phyloP scores from a whole-genome alignment of 2,797 vertebrate species.

The Cossypha dichroa region DNA sequence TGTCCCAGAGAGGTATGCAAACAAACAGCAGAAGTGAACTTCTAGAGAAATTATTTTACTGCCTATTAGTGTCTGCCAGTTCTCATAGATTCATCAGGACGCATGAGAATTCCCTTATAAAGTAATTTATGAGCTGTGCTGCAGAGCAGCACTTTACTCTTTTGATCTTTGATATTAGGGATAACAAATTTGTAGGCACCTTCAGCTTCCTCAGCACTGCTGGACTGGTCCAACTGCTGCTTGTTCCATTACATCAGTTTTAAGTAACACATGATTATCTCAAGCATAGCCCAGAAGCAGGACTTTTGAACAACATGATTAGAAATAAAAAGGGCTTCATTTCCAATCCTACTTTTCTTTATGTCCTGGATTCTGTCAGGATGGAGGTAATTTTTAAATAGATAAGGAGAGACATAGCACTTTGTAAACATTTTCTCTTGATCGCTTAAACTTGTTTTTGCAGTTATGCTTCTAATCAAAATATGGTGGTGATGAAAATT shows the following conservation, averaged over 20 bases:
- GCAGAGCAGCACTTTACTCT: neutral
- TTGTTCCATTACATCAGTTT: neutral
- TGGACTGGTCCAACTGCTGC: neutral
- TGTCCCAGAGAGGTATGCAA: neutral
- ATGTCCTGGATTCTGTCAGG: fast-evolving
- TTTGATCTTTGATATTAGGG: neutral
- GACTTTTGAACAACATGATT: neutral
- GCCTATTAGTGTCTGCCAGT: neutral
- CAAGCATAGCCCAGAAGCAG: neutral
- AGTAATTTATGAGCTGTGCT: neutral
- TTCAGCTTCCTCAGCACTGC: neutral
- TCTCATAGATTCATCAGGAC: neutral
- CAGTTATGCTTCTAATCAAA: neutral
- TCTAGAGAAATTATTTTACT: constrained; percentile 26
- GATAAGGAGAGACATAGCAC: neutral
- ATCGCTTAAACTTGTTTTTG: neutral
- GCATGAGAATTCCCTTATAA: neutral
- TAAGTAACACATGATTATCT: neutral
- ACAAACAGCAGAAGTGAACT: constrained; percentile 21
- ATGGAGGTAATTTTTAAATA: neutral
- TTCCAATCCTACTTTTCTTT: neutral
- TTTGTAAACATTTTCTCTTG: neutral
- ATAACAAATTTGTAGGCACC: neutral
- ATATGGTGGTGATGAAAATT: neutral
- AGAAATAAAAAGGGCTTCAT: neutral